Conservation (phyloP, 2,113 vertebrate genomes). For the Labeo catla region DNA sequence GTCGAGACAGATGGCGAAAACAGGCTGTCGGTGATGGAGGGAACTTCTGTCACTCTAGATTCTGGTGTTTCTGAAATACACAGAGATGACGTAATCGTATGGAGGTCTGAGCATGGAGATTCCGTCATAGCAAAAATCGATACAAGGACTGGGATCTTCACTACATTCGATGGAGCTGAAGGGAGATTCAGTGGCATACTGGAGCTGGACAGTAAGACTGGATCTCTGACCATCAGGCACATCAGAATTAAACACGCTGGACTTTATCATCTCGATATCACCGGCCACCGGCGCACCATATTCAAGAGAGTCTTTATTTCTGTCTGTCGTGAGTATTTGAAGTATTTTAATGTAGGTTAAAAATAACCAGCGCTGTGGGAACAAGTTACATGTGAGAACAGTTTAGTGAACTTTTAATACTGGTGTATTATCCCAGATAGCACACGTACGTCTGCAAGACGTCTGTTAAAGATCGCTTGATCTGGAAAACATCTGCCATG, state of each 20-base stretch:
- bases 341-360: background rate
- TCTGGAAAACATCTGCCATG: too few relatives aligned
- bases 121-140: background rate
- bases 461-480: too few relatives aligned
- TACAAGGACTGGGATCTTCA: background rate
- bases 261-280: slow-evolving; percentile 12
- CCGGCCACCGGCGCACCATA: background rate
- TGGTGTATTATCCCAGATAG: too few relatives aligned
- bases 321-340: background rate
- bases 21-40: background rate
- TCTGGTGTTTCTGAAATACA: background rate
- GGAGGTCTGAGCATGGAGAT: slow-evolving; percentile 10
- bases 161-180: background rate
- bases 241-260: background rate
- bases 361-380: background rate
- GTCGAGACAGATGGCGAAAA: background rate
- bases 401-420: background rate
- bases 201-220: background rate
- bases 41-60: background rate
- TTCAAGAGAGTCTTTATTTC: background rate
- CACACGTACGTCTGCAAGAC: too few relatives aligned
- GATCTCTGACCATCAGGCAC: slow-evolving; percentile 12
- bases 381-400: background rate
- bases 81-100: background rate
- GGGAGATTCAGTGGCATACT: background rate